These are phyloP conservation scores for Calephelis nemesis DNA, from an alignment of 1,140 invertebrate species.

Conservation along the genomic window DNA sequence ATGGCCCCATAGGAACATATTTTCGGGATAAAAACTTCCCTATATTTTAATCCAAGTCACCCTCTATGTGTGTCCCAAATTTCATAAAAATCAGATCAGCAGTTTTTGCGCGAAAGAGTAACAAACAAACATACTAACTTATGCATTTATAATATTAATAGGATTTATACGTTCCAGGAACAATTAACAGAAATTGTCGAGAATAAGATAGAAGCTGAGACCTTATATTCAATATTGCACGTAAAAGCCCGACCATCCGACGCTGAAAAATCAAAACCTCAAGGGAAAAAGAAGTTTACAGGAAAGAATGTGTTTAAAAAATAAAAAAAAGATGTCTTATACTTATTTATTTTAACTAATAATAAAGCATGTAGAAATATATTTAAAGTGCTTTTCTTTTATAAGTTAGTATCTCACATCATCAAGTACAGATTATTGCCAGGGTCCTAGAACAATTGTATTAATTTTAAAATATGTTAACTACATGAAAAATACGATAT, in stretches of 20 bases:
- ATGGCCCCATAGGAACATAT: too few species aligned
- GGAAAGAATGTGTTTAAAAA: slow-evolving; percentile 5
- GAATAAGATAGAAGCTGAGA: slow-evolving; percentile 82
- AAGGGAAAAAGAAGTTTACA: slow-evolving; percentile 52
- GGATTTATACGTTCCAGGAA: slow-evolving; percentile 71
- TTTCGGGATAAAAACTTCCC: too few species aligned
- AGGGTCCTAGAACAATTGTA: slow-evolving; percentile 4
- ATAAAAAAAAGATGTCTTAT: not conserved
- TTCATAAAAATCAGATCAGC: too few species aligned
- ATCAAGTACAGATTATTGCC: slow-evolving; percentile 4
- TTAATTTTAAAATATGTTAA: not conserved
- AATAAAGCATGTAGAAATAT: slow-evolving; percentile 9
- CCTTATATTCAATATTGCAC: slow-evolving; percentile 82
- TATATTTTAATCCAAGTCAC: too few species aligned
- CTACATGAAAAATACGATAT: not conserved
- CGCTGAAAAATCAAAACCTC: slow-evolving; percentile 52
- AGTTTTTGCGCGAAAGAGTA: too few species aligned
- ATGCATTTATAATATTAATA: too few species aligned
- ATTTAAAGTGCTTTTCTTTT: not conserved
- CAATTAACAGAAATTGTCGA: slow-evolving; percentile 84
- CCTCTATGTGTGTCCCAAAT: too few species aligned
- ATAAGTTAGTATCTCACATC: not conserved
- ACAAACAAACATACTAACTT: too few species aligned
- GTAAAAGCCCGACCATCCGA: slow-evolving; percentile 79
- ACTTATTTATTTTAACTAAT: slow-evolving; percentile 6